Percentiles rank a stretch among this genome's conserved stretches.
phyloP scores from a whole-genome alignment of 2,797 vertebrate genomes.

The Pangasius mekongensis region DNA sequence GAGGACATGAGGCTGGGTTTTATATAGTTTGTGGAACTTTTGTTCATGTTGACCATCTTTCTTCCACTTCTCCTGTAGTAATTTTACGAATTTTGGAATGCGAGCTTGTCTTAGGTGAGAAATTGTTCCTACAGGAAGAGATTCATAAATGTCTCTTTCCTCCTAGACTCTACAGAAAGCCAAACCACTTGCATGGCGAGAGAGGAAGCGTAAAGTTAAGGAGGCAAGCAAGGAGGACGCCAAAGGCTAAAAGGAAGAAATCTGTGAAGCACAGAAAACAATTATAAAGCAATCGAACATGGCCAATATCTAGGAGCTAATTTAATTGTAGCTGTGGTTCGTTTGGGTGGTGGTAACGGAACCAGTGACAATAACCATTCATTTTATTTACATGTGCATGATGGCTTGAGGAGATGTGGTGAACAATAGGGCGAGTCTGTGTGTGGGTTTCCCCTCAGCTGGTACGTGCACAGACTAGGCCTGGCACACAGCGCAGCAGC shows the following conservation, averaged over 20 bases:
- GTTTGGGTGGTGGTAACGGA: slow-evolving; percentile 13
- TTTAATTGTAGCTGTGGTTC: slow-evolving; percentile 17
- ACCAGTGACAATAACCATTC: slow-evolving; percentile 17
- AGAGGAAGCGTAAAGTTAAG: neutral
- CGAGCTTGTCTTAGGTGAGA: neutral
- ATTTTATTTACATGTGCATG: slow-evolving; percentile 19
- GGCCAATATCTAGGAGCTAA: slow-evolving; percentile 13
- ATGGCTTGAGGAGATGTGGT: slow-evolving; percentile 26
- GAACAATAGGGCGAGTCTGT: slow-evolving; percentile 41
- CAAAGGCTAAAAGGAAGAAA: neutral
- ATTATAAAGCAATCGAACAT: slow-evolving; percentile 15
- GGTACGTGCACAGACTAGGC: slow-evolving; percentile 37
- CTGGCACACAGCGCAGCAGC: slow-evolving; percentile 20
- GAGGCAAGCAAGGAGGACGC: neutral
- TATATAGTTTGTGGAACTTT: neutral
- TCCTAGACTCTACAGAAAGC: neutral
- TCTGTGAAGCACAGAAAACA: slow-evolving; percentile 11
- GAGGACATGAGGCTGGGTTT: neutral
- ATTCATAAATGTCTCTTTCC: slow-evolving; percentile 15
- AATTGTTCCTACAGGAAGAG: slow-evolving; percentile 23
- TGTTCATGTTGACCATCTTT: neutral
- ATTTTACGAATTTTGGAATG: neutral
- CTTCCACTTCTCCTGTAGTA: neutral
- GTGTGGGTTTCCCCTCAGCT: slow-evolving; percentile 17
- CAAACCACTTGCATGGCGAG: neutral